phyloP scores from a whole-genome alignment of 2,797 vertebrate genomes.

The Apodemus agrarius region DNA sequence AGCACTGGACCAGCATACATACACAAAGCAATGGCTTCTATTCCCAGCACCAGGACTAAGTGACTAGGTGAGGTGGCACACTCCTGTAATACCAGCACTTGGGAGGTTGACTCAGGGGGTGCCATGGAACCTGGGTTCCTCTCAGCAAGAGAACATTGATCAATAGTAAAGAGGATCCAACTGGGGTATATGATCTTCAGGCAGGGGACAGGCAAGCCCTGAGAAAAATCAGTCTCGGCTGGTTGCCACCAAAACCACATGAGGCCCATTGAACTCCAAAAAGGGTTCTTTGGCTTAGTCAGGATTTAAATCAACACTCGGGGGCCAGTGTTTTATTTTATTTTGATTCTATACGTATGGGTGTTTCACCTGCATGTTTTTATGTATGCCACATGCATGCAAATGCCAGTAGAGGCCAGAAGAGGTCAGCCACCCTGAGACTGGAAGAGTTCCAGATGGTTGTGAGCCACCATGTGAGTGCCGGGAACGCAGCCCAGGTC shows the following conservation, averaged over 20 bases:
- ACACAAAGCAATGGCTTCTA: background rate
- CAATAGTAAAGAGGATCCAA: background rate
- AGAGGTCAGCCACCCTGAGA: background rate
- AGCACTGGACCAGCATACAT: background rate
- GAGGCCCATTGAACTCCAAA: constrained; percentile 21
- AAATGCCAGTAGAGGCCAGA: background rate
- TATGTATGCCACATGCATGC: background rate
- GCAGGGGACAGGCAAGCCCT: background rate
- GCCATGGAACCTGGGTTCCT: background rate
- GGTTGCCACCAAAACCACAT: background rate
- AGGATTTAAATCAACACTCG: background rate
- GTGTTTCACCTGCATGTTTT: background rate
- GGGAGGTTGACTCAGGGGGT: background rate
- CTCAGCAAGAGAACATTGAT: background rate
- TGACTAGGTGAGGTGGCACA: background rate
- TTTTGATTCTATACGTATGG: background rate
- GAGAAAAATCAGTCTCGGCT: background rate
- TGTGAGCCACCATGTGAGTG: too few relatives aligned
- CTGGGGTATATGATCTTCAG: background rate
- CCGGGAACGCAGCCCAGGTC: background rate
- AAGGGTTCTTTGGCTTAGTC: background rate
- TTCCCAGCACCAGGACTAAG: too few relatives aligned
- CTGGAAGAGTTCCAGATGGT: background rate
- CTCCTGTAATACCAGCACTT: background rate
- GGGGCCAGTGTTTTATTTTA: background rate